Conservation (phyloP, 2,113 vertebrate genomes). For the Oceanites oceanicus region DNA sequence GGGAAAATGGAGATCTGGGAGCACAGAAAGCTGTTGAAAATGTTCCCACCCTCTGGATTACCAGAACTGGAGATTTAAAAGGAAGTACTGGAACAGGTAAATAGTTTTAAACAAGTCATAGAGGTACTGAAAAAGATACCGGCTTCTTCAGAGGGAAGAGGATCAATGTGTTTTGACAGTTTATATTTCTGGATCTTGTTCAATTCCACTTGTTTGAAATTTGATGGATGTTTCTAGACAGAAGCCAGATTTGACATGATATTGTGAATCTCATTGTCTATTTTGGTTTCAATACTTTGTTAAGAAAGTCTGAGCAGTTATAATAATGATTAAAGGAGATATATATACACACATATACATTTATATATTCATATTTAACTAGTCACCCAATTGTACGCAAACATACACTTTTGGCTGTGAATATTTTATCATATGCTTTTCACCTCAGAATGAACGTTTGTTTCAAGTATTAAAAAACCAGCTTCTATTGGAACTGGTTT, state of each 20-base stretch:
- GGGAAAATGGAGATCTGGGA: background rate
- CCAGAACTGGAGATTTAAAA: background rate
- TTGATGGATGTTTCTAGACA: background rate
- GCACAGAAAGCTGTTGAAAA: background rate
- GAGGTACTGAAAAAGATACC: background rate
- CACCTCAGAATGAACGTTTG: background rate
- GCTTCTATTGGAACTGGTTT: background rate
- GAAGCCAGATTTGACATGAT: background rate
- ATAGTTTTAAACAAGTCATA: background rate
- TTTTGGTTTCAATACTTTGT: background rate
- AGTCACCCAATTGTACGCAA: background rate
- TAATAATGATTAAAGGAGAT: background rate
- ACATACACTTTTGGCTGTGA: background rate
- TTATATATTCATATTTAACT: background rate
- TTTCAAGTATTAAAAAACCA: background rate
- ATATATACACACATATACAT: accelerated
- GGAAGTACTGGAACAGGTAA: background rate
- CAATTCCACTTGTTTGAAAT: background rate
- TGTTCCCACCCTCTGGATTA: background rate
- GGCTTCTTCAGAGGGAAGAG: background rate
- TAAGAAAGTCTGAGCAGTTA: background rate
- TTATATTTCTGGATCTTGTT: background rate
- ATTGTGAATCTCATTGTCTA: background rate
- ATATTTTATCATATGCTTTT: background rate
- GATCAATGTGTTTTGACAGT: background rate